Base-by-base conservation (phyloP, 2,113 vertebrate genomes). In the Phylloscopus trochiloides region DNA sequence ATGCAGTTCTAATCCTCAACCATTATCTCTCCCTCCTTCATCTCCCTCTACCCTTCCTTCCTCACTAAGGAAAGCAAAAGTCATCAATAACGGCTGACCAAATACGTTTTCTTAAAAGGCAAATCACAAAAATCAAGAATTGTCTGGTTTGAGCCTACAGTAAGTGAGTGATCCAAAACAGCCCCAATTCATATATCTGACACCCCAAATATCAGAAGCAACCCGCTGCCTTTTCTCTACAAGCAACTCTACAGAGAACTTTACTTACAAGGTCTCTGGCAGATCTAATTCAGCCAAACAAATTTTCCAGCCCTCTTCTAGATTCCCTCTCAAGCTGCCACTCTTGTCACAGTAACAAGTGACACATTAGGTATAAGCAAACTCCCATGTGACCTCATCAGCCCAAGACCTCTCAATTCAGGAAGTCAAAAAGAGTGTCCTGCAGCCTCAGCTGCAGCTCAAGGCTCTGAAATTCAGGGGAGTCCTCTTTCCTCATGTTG, bases 331-430 rank as follows among this genome's bases (percentile, higher is more conserved):
- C 22, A 47, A 29, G 9, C 22, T 45, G 42, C 29, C 38, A 36
- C 22, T 38, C 22, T 40, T 61, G 50, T 34, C 24, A 59, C 16
- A 21, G 29, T 28, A 58, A 9, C 10, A 77, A 43, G 12, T 2
- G 6, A 43, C 14, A 54, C 1, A 31, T 11, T 21, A 36, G 24
- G 28, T 63, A 29, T 34, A 34, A 90, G 26, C 7, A 67, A 82
- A 32, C 3, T 55, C 43, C 28, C 6, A 1, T 7, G 9, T 52
- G 17, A 25, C 32, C 43, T 50, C 66, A 63, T 29, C 48, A 76
- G 45, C 26, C 66, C 0, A 2, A 62, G 24, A 47, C 2, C 5
- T 51, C 52, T 51, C 36, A 1, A 0, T 40, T 25, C 17, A 59
- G 43, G 83, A 88, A 71, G 24, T 16, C 26, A 86, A 68, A 86